phyloP scores from a whole-genome alignment of 2,113 vertebrate genomes.

The Notarius quadriscutis region DNA sequence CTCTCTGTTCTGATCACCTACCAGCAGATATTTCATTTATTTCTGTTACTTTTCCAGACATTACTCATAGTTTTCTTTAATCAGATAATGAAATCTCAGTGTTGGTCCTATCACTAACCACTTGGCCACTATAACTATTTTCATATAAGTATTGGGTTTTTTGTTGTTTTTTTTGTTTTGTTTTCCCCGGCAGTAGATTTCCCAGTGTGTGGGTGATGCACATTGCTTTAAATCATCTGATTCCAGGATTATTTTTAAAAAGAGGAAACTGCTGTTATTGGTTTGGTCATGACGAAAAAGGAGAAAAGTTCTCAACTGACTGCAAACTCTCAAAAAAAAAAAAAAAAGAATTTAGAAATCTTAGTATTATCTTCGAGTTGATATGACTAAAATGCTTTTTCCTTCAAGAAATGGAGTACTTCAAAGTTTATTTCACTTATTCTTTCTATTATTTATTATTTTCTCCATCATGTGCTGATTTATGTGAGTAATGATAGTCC shows the following conservation, averaged over 20 bases:
- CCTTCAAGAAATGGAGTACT: not conserved
- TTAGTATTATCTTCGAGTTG: not conserved
- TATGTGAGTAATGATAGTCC: not conserved
- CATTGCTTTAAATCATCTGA: not conserved
- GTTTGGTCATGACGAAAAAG: not conserved
- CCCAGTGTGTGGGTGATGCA: not conserved
- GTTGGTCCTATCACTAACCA: not conserved
- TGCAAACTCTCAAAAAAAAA: not conserved
- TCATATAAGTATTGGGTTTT: not conserved
- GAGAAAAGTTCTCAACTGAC: not conserved
- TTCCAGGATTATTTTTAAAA: not conserved
- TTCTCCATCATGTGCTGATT: not conserved
- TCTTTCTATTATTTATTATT: not conserved
- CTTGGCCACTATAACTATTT: not conserved
- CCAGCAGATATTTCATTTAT: not conserved
- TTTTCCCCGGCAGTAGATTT: not conserved
- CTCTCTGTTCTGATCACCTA: not conserved
- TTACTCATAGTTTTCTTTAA: not conserved
- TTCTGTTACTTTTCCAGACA: not conserved
- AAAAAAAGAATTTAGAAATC: not conserved
- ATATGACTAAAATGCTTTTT: not conserved
- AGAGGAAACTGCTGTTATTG: not conserved
- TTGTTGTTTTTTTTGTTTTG: not conserved
- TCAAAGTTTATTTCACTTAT: not conserved
- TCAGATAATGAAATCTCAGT: not conserved